Conservation (phyloP, 92 coral and sea anemone species). For the Zoanthus sociatus region DNA sequence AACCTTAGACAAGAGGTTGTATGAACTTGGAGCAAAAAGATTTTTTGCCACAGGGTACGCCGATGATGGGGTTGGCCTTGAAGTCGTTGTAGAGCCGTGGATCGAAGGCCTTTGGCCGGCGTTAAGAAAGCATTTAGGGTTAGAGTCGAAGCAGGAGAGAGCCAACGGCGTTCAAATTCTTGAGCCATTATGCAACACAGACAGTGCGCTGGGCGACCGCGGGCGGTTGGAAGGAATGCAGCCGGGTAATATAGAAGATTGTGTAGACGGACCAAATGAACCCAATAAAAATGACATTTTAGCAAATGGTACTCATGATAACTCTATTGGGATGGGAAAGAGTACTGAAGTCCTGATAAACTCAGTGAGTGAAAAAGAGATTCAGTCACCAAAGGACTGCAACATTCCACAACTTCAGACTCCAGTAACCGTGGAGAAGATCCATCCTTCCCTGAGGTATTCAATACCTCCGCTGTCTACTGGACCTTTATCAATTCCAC, state of each 20-base stretch:
- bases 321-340: not conserved
- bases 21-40: conserved; percentile 85
- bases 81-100: conserved; percentile 97
- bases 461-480: conserved; percentile 77
- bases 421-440: conserved; percentile 3
- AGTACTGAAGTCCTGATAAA: not conserved
- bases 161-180: not conserved
- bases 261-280: not conserved
- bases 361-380: not conserved
- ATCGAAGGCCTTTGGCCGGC: conserved; percentile 93
- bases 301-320: not conserved
- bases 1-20: conserved; percentile 78
- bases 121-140: conserved; percentile 65
- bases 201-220: not conserved
- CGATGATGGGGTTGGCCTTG: conserved; percentile 97
- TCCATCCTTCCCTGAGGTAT: conserved; percentile 45
- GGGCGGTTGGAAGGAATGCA: conserved; percentile 5
- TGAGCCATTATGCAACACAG: not conserved
- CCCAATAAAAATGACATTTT: not conserved
- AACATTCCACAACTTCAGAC: not conserved
- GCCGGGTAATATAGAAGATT: not conserved
- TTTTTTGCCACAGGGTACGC: conserved; percentile 90
- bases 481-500: conserved; percentile 75
- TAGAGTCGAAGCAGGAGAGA: conserved; percentile 18
- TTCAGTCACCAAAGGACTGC: not conserved